Base-by-base conservation (phyloP, 2,888 invertebrate genomes). In the Clistopyga incitator region DNA sequence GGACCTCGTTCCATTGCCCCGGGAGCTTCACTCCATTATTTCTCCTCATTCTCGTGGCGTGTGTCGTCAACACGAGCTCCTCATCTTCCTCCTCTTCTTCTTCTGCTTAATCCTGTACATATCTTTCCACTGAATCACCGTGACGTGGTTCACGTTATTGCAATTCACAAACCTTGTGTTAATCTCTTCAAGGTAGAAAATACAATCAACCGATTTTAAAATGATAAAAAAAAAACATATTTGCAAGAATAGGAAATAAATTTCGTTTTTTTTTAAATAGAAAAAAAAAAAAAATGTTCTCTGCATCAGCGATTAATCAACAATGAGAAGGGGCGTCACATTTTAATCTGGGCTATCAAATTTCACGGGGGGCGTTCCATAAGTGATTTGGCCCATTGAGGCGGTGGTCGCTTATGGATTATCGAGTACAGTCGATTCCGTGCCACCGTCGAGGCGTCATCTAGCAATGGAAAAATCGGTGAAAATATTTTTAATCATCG, bases 1-100 rank as follows among this genome's bases (percentile, higher is more conserved):
- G 75, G 75, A 80, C 68, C 80, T 75, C 75, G 75, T 80, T 38
- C 74, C 74, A 80, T 80, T 75, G 75, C 75, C 54, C 70, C 75
- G 42, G 29, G 68, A 68, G 10, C 34, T 34, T 3, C 65, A 61
- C 67, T 74, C 80, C 80, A 74, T 75, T 75, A 75, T 80, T 80
- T 80, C 65, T 80, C 74, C 54, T 72, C 34, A 79, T 79, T 79
- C 65, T 75, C 52, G 50, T 47, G 59, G 45, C 34, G 50, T 29
- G 68, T 70, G 68, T 67, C 67, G 67, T 67, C 47, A 67, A 67
- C 42, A 25, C 78, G 65, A 72, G 65, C 13, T 72, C 42, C 45
- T 79, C 34, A n/a, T n/a, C n/a, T n/a, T n/a, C n/a, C n/a, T n/a
- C n/a, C n/a, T n/a, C n/a, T n/a, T n/a, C 23, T 25, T 52, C 20